Evolutionary conservation across 1,140 invertebrate species (phyloP).

Genomic region (Polypedilum pembai): DNA sequence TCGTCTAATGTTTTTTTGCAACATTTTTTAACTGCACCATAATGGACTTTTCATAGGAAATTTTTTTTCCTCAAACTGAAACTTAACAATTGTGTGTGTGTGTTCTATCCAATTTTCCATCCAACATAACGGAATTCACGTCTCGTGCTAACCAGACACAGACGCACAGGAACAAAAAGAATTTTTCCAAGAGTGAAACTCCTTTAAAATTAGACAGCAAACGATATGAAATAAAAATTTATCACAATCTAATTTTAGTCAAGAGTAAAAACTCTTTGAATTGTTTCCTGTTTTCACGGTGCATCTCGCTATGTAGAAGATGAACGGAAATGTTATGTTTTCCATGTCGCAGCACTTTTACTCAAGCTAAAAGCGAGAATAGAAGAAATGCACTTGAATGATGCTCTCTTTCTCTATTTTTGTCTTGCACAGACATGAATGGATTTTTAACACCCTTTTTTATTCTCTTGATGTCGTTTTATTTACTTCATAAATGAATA

Average conservation of each 20-base stretch:
- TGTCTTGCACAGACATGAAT: slow-evolving; percentile 3
- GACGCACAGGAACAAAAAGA: neutral
- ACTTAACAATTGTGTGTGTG: neutral
- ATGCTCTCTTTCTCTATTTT: neutral
- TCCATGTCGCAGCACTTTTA: neutral
- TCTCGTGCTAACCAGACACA: slow-evolving; percentile 15
- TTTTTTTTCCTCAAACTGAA: neutral
- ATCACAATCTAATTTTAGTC: slow-evolving; percentile 15
- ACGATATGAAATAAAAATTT: neutral
- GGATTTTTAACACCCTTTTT: slow-evolving; percentile 17
- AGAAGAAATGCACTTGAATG: neutral
- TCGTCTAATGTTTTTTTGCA: neutral
- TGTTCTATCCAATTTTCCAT: neutral
- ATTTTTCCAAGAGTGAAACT: neutral
- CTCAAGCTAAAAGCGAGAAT: neutral
- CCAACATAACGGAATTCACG: slow-evolving; percentile 1
- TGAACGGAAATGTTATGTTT: slow-evolving; percentile 6
- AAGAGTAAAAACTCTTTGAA: neutral
- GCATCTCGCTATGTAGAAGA: neutral
- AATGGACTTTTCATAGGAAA: slow-evolving; percentile 3
- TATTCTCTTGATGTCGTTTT: neutral
- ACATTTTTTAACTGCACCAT: neutral
- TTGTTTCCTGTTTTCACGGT: slow-evolving; percentile 16
- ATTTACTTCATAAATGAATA: neutral
- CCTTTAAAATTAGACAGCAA: neutral